phyloP scores from a whole-genome alignment of 2,113 vertebrate genomes.

The Spizaetus ornatus region DNA sequence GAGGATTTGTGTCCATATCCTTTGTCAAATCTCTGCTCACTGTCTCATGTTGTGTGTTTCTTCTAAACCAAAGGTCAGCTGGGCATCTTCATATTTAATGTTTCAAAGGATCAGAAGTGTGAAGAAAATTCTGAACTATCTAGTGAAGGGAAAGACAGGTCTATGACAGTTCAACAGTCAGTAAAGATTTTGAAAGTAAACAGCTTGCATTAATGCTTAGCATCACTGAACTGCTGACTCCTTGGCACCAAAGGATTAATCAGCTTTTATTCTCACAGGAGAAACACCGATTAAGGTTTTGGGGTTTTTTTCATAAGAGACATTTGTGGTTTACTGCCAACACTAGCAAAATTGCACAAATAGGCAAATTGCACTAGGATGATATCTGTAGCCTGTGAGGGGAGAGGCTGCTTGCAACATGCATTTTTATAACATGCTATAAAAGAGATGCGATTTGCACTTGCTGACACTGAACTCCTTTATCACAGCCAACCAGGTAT shows the following conservation, averaged over 20 bases:
- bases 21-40: background rate
- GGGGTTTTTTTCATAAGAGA: background rate
- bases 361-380: background rate
- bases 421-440: background rate
- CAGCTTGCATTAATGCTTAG: background rate
- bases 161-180: background rate
- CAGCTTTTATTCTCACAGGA: background rate
- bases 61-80: background rate
- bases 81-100: background rate
- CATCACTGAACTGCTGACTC: background rate
- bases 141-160: background rate
- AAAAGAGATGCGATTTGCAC: background rate
- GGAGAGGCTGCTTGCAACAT: background rate
- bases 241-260: background rate
- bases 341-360: background rate
- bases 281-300: background rate
- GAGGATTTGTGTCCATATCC: background rate
- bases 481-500: background rate
- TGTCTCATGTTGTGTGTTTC: background rate
- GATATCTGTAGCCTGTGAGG: background rate
- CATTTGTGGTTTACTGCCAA: background rate
- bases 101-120: background rate
- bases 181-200: background rate
- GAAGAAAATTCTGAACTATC: background rate
- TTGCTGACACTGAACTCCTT: background rate